Conservation (phyloP, 2,888 invertebrate species). For the Corbicula japonica region DNA sequence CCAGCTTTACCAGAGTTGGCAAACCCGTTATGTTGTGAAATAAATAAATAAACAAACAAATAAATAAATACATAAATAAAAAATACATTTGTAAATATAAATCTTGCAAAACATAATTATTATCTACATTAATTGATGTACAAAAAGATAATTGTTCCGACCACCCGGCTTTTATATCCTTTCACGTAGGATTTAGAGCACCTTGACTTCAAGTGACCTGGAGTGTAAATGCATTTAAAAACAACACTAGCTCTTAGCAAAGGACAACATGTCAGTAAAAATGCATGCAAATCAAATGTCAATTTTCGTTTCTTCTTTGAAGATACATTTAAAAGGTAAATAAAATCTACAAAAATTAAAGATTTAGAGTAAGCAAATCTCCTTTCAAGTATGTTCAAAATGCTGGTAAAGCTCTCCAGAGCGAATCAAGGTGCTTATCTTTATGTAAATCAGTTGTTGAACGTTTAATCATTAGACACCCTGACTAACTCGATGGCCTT, state of each 20-base stretch:
- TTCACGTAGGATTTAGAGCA: not conserved
- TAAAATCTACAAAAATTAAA: conserved; percentile 6
- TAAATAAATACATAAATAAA: too few species aligned
- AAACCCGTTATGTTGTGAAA: too few species aligned
- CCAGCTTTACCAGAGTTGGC: too few species aligned
- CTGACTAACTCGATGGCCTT: not conserved
- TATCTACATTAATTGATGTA: not conserved
- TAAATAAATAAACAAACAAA: too few species aligned
- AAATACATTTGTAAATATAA: too few species aligned
- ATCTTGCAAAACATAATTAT: not conserved
- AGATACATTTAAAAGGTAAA: conserved; percentile 2
- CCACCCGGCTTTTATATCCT: conserved; percentile 4
- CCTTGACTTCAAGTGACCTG: not conserved
- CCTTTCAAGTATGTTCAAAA: not conserved
- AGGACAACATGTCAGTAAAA: conserved; percentile 3
- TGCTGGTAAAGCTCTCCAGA: not conserved
- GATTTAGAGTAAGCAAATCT: not conserved
- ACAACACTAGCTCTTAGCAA: not conserved
- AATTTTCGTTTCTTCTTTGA: not conserved
- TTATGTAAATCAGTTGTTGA: conserved; percentile 13
- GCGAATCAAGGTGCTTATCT: conserved; percentile 8
- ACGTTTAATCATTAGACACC: not conserved
- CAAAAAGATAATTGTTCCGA: not conserved
- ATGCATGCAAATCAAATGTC: not conserved
- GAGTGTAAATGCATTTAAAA: not conserved